phyloP scores from a whole-genome alignment of 2,797 vertebrate genomes.

The Lutjanus argentimaculatus region DNA sequence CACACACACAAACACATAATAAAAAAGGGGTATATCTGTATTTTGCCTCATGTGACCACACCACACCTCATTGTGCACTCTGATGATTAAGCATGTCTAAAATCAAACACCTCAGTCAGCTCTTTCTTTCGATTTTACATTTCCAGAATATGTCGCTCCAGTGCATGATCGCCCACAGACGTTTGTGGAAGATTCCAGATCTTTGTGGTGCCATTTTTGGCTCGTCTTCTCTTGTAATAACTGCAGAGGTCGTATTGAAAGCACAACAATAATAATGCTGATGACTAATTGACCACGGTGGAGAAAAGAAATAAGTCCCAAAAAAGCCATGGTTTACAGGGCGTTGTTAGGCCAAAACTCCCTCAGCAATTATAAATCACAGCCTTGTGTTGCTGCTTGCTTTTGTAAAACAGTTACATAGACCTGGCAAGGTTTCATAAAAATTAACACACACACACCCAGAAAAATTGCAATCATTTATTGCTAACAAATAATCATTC shows the following conservation, averaged over 20 bases:
- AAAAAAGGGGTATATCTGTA: not conserved
- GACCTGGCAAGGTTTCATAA: too few relatives aligned
- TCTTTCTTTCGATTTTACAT: conserved; percentile 3
- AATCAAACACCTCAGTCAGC: conserved; percentile 34
- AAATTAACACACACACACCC: too few relatives aligned
- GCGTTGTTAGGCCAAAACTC: too few relatives aligned
- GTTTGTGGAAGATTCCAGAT: conserved; percentile 10
- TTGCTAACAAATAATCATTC: too few relatives aligned
- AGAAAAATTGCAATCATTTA: too few relatives aligned
- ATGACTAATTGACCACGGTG: not conserved
- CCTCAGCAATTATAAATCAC: too few relatives aligned
- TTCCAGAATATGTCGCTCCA: not conserved
- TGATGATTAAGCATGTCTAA: not conserved
- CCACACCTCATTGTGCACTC: not conserved
- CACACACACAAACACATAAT: not conserved
- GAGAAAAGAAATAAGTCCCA: too few relatives aligned
- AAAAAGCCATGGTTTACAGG: too few relatives aligned
- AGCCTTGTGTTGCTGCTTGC: too few relatives aligned
- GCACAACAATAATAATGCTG: not conserved
- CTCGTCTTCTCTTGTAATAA: not conserved
- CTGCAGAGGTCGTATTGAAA: conserved; percentile 9
- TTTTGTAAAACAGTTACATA: too few relatives aligned
- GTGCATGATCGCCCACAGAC: not conserved
- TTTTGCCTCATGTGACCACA: conserved; percentile 4
- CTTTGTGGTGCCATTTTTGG: conserved; percentile 15